Conservation (phyloP, 2,797 vertebrate genomes). For the Rhynchonycteris naso region DNA sequence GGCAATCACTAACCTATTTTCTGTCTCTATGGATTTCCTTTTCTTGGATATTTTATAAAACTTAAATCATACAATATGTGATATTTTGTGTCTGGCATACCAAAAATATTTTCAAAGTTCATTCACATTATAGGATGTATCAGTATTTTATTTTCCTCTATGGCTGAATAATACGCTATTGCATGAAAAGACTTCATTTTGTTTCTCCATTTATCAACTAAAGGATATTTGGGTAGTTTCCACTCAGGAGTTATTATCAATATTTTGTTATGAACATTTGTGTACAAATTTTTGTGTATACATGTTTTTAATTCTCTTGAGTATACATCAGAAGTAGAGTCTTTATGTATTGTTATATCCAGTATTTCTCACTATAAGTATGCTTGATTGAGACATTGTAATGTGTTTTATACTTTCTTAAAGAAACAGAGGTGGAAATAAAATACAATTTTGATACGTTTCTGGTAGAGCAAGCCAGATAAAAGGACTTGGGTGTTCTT, state of each 20-base stretch:
- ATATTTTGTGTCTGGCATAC: background rate
- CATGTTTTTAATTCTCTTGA: background rate
- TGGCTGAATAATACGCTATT: background rate
- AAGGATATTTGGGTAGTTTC: background rate
- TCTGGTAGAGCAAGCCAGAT: background rate
- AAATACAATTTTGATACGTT: background rate
- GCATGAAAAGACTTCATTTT: background rate
- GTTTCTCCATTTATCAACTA: background rate
- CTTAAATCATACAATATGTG: background rate
- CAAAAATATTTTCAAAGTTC: background rate
- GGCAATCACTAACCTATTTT: background rate
- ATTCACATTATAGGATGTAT: background rate
- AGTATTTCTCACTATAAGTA: background rate
- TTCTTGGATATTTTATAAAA: slow-evolving; percentile 22
- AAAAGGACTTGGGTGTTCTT: background rate
- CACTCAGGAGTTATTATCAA: background rate
- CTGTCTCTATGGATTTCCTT: background rate
- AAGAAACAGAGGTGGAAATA: background rate
- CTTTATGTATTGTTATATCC: background rate
- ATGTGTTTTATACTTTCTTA: background rate
- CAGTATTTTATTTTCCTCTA: background rate
- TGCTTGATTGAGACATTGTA: background rate
- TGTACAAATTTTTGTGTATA: background rate
- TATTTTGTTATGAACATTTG: background rate
- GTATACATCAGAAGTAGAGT: background rate